Evolutionary conservation across 2,888 invertebrate genomes (phyloP).

Genomic region (Sycophila texana): DNA sequence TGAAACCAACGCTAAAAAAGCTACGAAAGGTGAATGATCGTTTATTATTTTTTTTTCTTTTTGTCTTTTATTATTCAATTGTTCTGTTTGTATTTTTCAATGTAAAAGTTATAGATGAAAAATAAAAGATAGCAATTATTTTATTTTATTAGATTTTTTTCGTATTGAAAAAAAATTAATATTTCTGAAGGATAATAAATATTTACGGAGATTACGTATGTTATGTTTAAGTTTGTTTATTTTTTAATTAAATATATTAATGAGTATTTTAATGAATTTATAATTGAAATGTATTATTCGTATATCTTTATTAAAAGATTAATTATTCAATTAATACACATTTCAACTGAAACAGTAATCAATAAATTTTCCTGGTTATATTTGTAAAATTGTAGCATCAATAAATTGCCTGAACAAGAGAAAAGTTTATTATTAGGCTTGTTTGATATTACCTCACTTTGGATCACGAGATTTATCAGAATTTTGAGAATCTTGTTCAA

Average conservation of each 20-base stretch:
- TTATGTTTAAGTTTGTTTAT: not conserved
- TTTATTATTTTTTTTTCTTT: not conserved
- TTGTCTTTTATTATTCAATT: not conserved
- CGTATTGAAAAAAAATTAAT: not conserved
- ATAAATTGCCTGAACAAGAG: no score
- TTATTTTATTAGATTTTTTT: constrained; percentile 3
- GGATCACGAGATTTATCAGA: no score
- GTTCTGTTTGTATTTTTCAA: no score
- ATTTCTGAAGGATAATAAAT: not conserved
- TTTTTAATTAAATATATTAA: not conserved
- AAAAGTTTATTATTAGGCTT: no score
- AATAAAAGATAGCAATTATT: not conserved
- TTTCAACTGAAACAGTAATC: no score
- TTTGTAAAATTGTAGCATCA: no score
- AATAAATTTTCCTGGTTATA: no score
- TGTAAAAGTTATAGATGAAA: not conserved
- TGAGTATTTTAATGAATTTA: not conserved
- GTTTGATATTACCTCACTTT: no score
- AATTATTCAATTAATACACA: no score
- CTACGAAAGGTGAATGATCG: constrained; percentile 67
- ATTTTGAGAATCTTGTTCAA: no score
- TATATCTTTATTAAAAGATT: not conserved
- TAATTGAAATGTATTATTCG: not conserved
- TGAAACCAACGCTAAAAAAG: constrained; percentile 69
- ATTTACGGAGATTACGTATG: no score